A percentile compares a stretch with the other conserved stretches of the same genome.
Conservation (phyloP, 2,888 invertebrate genomes). For the Dolichomitus sp. region DNA sequence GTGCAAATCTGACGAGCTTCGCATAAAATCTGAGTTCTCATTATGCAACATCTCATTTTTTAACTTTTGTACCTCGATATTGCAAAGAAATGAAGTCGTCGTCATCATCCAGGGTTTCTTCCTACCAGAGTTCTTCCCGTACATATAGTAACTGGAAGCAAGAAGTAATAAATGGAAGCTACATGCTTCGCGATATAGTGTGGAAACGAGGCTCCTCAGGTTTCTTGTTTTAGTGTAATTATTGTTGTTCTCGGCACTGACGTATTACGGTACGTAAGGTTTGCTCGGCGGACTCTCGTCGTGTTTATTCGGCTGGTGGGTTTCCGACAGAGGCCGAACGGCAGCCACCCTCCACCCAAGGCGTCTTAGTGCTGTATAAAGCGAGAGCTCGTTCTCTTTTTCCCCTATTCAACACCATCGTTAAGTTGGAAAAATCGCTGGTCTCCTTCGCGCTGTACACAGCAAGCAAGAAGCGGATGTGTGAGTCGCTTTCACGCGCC, state of each 20-base stretch:
- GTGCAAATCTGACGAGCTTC: background rate
- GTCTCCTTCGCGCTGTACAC: constrained; percentile 33
- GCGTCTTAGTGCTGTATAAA: constrained; percentile 45
- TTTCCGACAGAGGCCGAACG: constrained; percentile 43
- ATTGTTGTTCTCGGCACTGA: constrained; percentile 75
- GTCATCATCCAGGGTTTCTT: constrained; percentile 3
- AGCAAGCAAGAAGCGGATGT: constrained; percentile 28
- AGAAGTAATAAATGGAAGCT: constrained; percentile 23
- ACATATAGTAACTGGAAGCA: background rate
- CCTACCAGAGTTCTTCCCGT: constrained; percentile 5
- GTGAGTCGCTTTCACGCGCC: constrained; percentile 34
- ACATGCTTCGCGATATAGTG: constrained; percentile 2
- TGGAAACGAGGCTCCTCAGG: constrained; percentile 62
- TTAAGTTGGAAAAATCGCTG: constrained; percentile 68
- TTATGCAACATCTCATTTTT: background rate
- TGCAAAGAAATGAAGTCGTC: constrained; percentile 20
- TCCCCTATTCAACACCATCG: constrained; percentile 60
- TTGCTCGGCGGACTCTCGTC: constrained; percentile 23
- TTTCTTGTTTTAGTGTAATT: constrained; percentile 75
- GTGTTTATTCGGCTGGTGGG: constrained; percentile 59
- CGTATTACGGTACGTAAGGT: constrained; percentile 70
- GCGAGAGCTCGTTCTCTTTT: constrained; percentile 32
- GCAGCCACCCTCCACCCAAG: constrained; percentile 5
- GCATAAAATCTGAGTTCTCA: background rate
- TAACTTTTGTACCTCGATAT: background rate